These are phyloP conservation scores for Bunonema sp. DNA, from an alignment of 2,888 invertebrate genomes.

Conservation along the genomic window DNA sequence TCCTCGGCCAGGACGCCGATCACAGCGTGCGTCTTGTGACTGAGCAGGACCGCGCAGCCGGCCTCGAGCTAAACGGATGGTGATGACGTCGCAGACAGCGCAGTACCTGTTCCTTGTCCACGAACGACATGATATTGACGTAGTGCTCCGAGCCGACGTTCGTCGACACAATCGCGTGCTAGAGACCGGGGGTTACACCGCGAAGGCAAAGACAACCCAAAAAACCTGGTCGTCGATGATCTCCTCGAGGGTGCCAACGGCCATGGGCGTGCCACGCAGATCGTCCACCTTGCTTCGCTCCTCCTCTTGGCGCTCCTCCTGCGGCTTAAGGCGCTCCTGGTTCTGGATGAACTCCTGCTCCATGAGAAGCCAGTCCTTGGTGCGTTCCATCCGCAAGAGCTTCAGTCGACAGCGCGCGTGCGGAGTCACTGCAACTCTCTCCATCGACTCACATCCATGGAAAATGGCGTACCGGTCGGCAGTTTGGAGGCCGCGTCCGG, in stretches of 20 bases:
- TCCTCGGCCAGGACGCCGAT: slow-evolving; percentile 96
- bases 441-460: neutral
- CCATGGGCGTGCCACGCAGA: slow-evolving; percentile 94
- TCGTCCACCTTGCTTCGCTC: slow-evolving; percentile 64
- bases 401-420: slow-evolving; percentile 89
- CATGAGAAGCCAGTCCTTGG: slow-evolving; percentile 94
- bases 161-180: slow-evolving; percentile 13
- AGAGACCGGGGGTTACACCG: slow-evolving; percentile 3
- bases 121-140: slow-evolving; percentile 93
- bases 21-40: slow-evolving; percentile 97
- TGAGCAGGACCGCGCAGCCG: slow-evolving; percentile 88
- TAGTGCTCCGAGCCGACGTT: slow-evolving; percentile 93
- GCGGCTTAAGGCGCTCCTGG: slow-evolving; percentile 90
- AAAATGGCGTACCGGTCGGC: slow-evolving; percentile 57
- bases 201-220: neutral
- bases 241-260: slow-evolving; percentile 95
- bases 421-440: slow-evolving; percentile 62
- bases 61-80: slow-evolving; percentile 60
- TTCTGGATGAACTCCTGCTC: slow-evolving; percentile 97
- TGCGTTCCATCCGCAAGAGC: slow-evolving; percentile 80
- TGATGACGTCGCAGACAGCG: neutral
- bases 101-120: slow-evolving; percentile 77
- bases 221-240: slow-evolving; percentile 85
- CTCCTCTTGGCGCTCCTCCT: slow-evolving; percentile 89
- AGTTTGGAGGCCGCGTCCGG: slow-evolving; percentile 93